Evolutionary conservation across 2,797 vertebrate genomes (phyloP), one percentile per base, ranked within the genome.

Genomic region (Eupleurogrammus muticus): DNA sequence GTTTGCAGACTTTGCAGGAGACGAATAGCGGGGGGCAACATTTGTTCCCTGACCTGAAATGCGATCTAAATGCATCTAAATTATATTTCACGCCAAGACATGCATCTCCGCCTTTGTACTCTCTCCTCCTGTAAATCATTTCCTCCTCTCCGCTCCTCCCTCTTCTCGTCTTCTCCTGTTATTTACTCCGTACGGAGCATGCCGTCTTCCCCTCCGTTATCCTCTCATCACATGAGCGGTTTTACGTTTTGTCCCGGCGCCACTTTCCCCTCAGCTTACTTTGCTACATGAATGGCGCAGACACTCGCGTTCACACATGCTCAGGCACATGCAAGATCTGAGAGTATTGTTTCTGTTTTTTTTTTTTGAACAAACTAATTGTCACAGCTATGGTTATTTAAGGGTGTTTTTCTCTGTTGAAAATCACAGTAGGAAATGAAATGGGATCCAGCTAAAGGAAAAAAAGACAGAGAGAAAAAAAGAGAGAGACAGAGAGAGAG

Each of bases 361-460:
- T 75, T 28, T 64, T 71, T 71, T 69, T 48, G 24, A 82, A 74
- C 60, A 77, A 59, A 65, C 38, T 55, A 53, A 69, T 70, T 78
- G 53, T 69, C 70, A 79, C 66, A 82, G 80, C 52, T 55, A 48
- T n/a, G 75, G 73, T 69, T 80, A 87, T 80, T 82, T 77, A 80
- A 74, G 68, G 66, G 75, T 61, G 38, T 63, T 77, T 79, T 73
- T 74, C 53, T 69, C 51, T 54, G 59, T 51, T 65, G 61, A 82
- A 75, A 82, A 79, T 86, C 50, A 70, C 50, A 71, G 57, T 12
- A 28, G 49, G 65, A 60, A 56, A 36, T 19, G 9, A 49, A 66
- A 83, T 23, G 55, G 66, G 53, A 70, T 55, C 38, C 16, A 35
- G 34, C 71, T 81, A 70, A 82, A 78, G 73, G 84, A 35, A 35